Base-by-base conservation (phyloP, 2,797 vertebrate genomes). In the Dicrostonyx torquatus region DNA sequence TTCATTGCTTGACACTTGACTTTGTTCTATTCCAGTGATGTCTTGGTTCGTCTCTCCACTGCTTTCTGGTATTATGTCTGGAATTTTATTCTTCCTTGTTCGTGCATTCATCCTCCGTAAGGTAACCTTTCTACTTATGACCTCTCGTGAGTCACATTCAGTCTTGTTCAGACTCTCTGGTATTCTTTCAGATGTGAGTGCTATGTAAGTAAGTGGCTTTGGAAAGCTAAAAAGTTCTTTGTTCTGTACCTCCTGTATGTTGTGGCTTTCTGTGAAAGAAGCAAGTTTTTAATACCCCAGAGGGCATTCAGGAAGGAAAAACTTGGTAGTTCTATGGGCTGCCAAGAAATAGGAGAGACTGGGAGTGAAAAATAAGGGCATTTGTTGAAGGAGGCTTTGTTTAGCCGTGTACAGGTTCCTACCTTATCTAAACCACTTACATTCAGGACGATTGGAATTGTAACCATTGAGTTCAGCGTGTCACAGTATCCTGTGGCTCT, bases 1-100 rank as follows among this genome's bases (percentile, higher is more conserved):
- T 80, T 70, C 68, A 43, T 70, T 37, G 14, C 53, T 96, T 97
- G 84, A 97, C 31, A 12, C 60, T 80, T 77, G 68, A 93, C 11
- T 94, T 43, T 97, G 92, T 95, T 96, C 68, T 96, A 7, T 97
- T 98, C 60, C 98, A 99, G 99, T 99, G 98, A 97, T 99, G 45
- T 99, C 99, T 95, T 99, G 99, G 99, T 99, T 99, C 98, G 98
- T 99, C 96, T 99, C 99, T 0, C 99, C 99, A 10, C 97, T 99
- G 72, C 99, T 99, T 60, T 99, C 99, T 0, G 99, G 99, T 88
- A 98, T 99, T 95, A 99, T 99, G 99, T 99, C 99, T 96, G 99
- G 99, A 89, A 58, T 99, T 95, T 98, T 99, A 62, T 99, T 99
- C 98, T 99, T 99, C 98, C 98, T 99, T 0, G 99, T 99, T 90